These are phyloP conservation scores for Reinhardtius hippoglossoides DNA, from an alignment of 2,113 vertebrate genomes.

Conservation along the genomic window DNA sequence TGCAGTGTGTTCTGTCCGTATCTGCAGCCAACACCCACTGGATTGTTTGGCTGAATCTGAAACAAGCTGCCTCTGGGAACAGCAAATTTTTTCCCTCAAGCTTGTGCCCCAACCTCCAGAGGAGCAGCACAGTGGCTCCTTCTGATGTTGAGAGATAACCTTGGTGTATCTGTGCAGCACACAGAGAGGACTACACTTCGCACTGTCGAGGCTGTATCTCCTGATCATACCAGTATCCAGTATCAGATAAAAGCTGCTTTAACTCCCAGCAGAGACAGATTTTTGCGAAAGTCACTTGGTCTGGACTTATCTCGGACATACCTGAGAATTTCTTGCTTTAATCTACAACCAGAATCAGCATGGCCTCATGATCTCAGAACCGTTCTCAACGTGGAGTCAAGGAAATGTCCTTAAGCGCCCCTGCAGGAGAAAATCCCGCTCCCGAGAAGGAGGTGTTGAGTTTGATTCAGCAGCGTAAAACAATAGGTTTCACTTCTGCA, in stretches of 20 bases:
- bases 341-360: conserved; percentile 71
- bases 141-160: conserved; percentile 62
- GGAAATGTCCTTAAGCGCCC: conserved; percentile 25
- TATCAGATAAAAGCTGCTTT: conserved; percentile 68
- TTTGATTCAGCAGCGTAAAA: conserved; percentile 38
- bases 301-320: conserved; percentile 69
- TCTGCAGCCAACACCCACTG: conserved; percentile 7
- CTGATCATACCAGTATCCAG: conserved; percentile 58
- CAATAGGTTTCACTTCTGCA: conserved; percentile 16
- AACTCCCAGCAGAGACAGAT: conserved; percentile 62
- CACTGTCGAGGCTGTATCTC: conserved; percentile 46
- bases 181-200: conserved; percentile 52
- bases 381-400: conserved; percentile 26
- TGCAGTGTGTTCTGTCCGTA: not conserved
- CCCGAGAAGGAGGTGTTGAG: conserved; percentile 23
- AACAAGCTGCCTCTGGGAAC: conserved; percentile 4
- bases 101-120: not conserved
- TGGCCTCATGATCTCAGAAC: conserved; percentile 41
- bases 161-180: conserved; percentile 44
- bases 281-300: conserved; percentile 65
- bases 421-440: conserved; percentile 46
- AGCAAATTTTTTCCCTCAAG: conserved; percentile 6
- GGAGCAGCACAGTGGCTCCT: conserved; percentile 33
- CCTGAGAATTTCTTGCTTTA: conserved; percentile 63
- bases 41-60: conserved; percentile 15